Base-by-base conservation (phyloP, 2,113 vertebrate species). In the Eudyptes chrysolophus region DNA sequence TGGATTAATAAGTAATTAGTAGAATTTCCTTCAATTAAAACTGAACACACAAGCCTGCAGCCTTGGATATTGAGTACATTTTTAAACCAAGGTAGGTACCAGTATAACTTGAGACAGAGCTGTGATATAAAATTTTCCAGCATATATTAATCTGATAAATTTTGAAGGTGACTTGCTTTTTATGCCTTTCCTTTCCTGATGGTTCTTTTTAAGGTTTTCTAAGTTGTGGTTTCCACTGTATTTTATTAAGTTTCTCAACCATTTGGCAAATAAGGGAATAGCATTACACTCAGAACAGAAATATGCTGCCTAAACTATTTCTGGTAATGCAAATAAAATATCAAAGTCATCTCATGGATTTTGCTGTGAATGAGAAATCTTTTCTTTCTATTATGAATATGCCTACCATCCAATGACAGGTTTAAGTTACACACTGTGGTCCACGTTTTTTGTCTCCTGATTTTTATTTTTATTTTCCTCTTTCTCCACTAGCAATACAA, bases 1-100 rank as follows among this genome's bases (percentile, higher is more conserved):
- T 87, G 66, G 49, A 93, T 96, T 95, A 94, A 71, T 89, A 96
- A 76, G 84, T 90, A 94, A 95, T 97, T 94, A 97, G 74, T 89
- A 40, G 79, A 79, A 93, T 95, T 95, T 87, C 57, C 54, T 95
- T 96, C 87, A 89, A 51, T 96, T 96, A 91, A 85, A 97, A 76
- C 18, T 49, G 61, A 96, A 79, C 54, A 84, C 52, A 83, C 40
- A 96, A 94, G 66, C 91, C 92, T 95, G 81, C 89, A 91, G 89
- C 61, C 75, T 94, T 95, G 86, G 72, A 92, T 95, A 89, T 18
- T 89, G 72, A 94, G 38, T 85, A 49, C 30, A 32, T 91, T 92
- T 91, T 96, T 87, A 87, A 96, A 91, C 46, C 44, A 91, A 89
- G 90, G 44, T 51, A 92, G 64, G 38, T 34, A 60, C 16, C 29